phyloP scores from a whole-genome alignment of 2,797 vertebrate genomes.

The Danio jaintianensis region DNA sequence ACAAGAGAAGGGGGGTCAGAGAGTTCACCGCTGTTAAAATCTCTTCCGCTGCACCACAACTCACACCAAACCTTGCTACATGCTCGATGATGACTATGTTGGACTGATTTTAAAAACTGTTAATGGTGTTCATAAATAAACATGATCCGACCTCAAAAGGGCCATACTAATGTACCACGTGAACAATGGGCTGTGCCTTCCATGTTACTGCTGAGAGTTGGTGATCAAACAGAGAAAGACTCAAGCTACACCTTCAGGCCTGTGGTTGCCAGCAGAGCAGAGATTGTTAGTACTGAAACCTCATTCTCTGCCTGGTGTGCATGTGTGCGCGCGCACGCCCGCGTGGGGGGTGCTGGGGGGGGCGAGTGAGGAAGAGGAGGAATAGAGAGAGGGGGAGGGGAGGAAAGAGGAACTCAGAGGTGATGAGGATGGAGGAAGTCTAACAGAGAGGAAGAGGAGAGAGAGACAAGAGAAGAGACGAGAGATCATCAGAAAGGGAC shows the following conservation, averaged over 20 bases:
- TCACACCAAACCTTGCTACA: not conserved
- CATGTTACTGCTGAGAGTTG: not conserved
- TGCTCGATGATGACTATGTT: not conserved
- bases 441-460: constrained; percentile 64
- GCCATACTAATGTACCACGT: not conserved
- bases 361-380: constrained; percentile 53
- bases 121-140: constrained; percentile 8
- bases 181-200: constrained; percentile 38
- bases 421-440: constrained; percentile 68
- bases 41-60: constrained; percentile 49
- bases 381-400: constrained; percentile 59
- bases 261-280: constrained; percentile 38
- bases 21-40: constrained; percentile 54
- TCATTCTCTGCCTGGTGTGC: constrained; percentile 15
- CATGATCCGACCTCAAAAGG: not conserved
- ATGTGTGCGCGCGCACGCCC: constrained; percentile 2
- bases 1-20: constrained; percentile 57
- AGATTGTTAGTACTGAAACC: constrained; percentile 33
- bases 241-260: constrained; percentile 35
- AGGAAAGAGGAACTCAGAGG: constrained; percentile 59
- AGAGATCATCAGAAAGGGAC: constrained; percentile 52
- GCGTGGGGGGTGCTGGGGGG: constrained; percentile 41
- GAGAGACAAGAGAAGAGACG: constrained; percentile 41
- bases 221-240: not conserved
- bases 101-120: not conserved